Conservation (phyloP, 2,113 vertebrate genomes). For the Platysteira castanea region DNA sequence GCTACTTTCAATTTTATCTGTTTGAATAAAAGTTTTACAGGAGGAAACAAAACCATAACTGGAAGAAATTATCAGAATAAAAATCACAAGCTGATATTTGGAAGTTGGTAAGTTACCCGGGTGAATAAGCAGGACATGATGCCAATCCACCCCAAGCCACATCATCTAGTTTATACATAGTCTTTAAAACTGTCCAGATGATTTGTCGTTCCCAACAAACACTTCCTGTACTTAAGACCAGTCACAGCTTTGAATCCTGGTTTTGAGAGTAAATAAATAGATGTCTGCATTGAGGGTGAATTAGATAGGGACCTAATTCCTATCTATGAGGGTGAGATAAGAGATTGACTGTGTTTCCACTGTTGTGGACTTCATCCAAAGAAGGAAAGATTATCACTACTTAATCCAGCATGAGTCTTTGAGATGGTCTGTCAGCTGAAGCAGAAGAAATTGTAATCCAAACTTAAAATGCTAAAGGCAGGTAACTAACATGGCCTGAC, state of each 20-base stretch:
- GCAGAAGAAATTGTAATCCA: background rate
- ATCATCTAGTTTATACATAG: background rate
- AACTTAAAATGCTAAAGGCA: background rate
- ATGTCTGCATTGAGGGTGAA: background rate
- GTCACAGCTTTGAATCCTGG: background rate
- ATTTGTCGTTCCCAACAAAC: background rate
- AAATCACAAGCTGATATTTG: background rate
- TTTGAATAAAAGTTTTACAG: background rate
- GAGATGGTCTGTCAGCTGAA: background rate
- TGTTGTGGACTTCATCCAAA: background rate
- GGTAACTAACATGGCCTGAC: background rate
- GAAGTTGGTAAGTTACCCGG: background rate
- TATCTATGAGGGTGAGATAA: background rate
- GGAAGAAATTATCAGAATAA: background rate
- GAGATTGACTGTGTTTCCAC: background rate
- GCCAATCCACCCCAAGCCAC: background rate
- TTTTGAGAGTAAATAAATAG: slow-evolving; percentile 2
- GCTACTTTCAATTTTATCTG: background rate
- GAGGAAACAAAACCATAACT: background rate
- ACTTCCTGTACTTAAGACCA: background rate
- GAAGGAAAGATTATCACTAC: slow-evolving; percentile 9
- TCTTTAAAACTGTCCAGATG: background rate
- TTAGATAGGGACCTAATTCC: background rate
- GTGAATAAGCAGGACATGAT: background rate
- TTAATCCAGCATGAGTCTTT: background rate